Evolutionary conservation across 2,888 invertebrate species (phyloP), one percentile per base, ranked within the genome.

Genomic region (Lithophane semibrunnea): DNA sequence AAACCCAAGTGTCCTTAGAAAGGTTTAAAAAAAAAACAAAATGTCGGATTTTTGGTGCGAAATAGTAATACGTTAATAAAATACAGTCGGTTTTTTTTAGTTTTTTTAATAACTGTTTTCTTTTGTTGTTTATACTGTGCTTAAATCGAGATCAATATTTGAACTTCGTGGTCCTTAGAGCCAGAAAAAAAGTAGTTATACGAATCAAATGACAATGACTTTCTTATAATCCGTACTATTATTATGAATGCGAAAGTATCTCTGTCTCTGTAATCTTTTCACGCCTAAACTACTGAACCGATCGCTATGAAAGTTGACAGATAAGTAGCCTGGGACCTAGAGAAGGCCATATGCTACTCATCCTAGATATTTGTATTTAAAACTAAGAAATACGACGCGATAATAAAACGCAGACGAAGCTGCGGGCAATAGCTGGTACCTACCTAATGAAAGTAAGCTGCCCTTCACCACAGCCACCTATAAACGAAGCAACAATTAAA

Each of bases 401-500:
- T n/a, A 4, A 44, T 24, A 47, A 65, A 65, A 65, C 1, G 2
- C 29, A 21, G 21, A 21, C 4, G 9, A 29, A 21, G 1, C 29
- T 13, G 21, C 21, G 13, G 0, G 1, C 8, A 49, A 21, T 24
- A 18, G 2, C 12, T 24, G 5, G 10, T 65, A 12, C 18, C 18
- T 65, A 12, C 18, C 18, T 0, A 16, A 67, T n/a, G 8, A 21
- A 56, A 44, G 42, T 29, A 0, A 16, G 37, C 13, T 37, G 8
- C 2, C 42, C 3, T 29, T 29, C 21, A 2, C 1, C 47, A 74
- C n/a, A 70, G 12, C 24, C n/a, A 44, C 21, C 24, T 37, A 24
- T 67, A n/a, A 73, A 73, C 44, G 44, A 69, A 64, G 74, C 58
- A 82, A 75, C 77, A 85, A 82, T 82, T 82, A 82, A 85, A 58